Evolutionary conservation across 2,888 invertebrate genomes (phyloP), one percentile per base, ranked within the genome.

Genomic region (Tryphoninae sp.): DNA sequence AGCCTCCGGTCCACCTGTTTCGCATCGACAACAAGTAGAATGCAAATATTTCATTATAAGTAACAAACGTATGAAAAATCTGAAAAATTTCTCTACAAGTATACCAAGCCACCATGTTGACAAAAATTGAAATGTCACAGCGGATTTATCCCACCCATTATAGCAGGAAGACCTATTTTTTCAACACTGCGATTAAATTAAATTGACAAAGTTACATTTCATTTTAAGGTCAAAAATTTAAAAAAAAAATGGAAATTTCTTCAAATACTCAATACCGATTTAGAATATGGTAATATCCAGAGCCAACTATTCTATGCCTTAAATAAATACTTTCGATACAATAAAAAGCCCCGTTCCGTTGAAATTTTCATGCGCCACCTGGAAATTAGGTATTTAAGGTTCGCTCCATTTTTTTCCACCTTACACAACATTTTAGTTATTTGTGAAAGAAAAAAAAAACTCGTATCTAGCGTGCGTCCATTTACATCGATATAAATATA

Each of bases 1-100:
- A 86, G 83, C 86, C 86, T 86, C 88, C 88, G 83, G 87, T 86
- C 87, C 88, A 87, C 86, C 89, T 91, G 78, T 80, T 81, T 67
- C 42, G 16, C 65, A 55, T 71, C 65, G 33, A 49, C 11, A 64
- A 64, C 11, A 76, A 77, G 55, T 55, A 73, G 62, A 51, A 71
- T 9, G 23, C n/a, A 40, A 7, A 13, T 33, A 6, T 33, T 33
- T 33, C 1, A 33, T 33, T 33, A 33, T 33, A 4, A 0, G 33
- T 4, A 33, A 6, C 1, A 33, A 33, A 16, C 11, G 11, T 9
- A 9, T 45, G 13, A 45, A 45, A 45, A 45, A 45, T 2, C 13
- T 45, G 45, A 45, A 45, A 13, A 45, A 11, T 45, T 45, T 9
- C 13, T 13, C 45, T 13, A 13, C 2, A 45, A 45, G 45, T 33